Evolutionary conservation across 2,797 vertebrate species (phyloP), one percentile per base, ranked within the genome.

Genomic region (Bovichtus diacanthus): DNA sequence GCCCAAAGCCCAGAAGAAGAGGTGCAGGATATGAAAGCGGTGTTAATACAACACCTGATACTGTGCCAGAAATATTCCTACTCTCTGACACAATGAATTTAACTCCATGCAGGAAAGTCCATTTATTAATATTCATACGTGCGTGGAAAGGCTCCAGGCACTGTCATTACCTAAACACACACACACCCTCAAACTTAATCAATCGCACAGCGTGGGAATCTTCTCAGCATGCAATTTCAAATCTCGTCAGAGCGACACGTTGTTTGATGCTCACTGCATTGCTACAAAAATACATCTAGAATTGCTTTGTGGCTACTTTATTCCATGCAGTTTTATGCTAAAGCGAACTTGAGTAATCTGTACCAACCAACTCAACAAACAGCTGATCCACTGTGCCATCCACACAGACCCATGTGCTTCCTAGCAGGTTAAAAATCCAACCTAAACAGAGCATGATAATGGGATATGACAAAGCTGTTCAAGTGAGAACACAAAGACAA

Each of bases 11-110:
- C 64, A 49, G 70, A 46, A 55, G 9, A 4, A 39, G 19, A 66
- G 55, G 68, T 6, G 27, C 18, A n/a, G 10, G 66, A 70, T 60
- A 74, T 70, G 53, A 74, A 61, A 66, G 58, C 51, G 51, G 55
- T 44, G 82, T 66, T 85, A n/a, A 89, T 39, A 15, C 55, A 83
- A 92, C 47, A 75, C 81, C 72, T 51, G 44, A 55, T 36, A 60
- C 73, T 12, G 70, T 63, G 78, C 59, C 73, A 86, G 58, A 31
- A 19, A 53, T 65, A 56, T 80, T 78, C 80, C 39, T 49, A 19
- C 69, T 23, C 21, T 58, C 77, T 79, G 85, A 79, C 78, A 81
- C 49, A 41, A 72, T 67, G 44, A 61, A 85, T 85, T 71, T 66
- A 50, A 61, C 62, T 78, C 49, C 15, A 59, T 15, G 47, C 59